phyloP scores from a whole-genome alignment of 1,140 invertebrate genomes.

The Mactra quadrangularis region DNA sequence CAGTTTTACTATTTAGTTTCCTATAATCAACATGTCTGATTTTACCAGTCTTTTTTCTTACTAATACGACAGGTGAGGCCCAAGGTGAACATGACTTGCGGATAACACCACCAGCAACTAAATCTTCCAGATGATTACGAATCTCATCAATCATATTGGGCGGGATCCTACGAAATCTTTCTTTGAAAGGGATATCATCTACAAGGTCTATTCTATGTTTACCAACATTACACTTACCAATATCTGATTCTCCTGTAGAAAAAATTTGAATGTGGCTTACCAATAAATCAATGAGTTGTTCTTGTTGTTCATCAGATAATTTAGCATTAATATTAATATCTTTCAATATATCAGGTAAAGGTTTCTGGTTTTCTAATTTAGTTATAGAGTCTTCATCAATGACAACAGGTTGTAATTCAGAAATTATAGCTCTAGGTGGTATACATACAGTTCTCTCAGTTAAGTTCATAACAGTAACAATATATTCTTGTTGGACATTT shows the following conservation, averaged over 20 bases:
- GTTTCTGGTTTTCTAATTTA: not conserved
- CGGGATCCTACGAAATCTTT: constrained; percentile 5
- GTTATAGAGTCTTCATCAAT: constrained; percentile 2
- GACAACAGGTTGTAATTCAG: constrained; percentile 6
- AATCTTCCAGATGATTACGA: constrained; percentile 4
- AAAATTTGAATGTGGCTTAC: not conserved
- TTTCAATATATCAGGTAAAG: constrained; percentile 6
- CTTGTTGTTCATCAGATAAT: constrained; percentile 11
- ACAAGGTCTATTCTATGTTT: constrained; percentile 26
- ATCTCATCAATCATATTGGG: constrained; percentile 32
- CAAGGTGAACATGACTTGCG: constrained; percentile 27
- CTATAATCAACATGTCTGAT: no score
- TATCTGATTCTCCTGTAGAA: constrained; percentile 13
- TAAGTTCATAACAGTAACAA: constrained; percentile 5
- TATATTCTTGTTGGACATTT: not conserved
- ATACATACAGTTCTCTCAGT: not conserved
- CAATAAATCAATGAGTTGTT: not conserved
- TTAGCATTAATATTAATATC: constrained; percentile 6
- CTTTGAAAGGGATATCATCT: constrained; percentile 23
- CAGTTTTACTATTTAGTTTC: constrained; percentile 82
- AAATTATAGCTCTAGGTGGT: constrained; percentile 13
- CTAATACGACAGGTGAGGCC: constrained; percentile 16
- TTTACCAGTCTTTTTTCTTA: constrained; percentile 36
- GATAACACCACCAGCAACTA: constrained; percentile 13
- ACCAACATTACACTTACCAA: not conserved